Evolutionary conservation across 2,113 vertebrate species (phyloP), one percentile per base, ranked within the genome.

Genomic region (Tychaedon coryphoeus): DNA sequence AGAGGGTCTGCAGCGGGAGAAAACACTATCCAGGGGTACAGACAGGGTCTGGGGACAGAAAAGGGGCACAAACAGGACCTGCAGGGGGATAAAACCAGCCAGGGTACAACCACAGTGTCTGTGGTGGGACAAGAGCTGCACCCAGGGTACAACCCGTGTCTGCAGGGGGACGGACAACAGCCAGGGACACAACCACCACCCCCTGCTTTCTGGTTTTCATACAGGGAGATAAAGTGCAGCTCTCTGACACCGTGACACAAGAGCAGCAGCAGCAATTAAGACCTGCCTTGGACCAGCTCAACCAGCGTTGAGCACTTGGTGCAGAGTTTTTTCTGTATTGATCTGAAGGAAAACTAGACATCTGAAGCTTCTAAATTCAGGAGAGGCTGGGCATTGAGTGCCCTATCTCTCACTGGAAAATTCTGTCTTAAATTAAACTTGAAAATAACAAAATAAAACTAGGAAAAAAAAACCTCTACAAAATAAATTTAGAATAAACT

Each of bases 281-380:
- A 9, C 3, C 9, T 1, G 0, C 5, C 1, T 12, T 19, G 2
- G 16, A 76, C n/a, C n/a, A n/a, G n/a, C n/a, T n/a, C n/a, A n/a
- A n/a, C n/a, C 28, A 53, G 47, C 14, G 6, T 0, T 9, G 23
- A 38, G 42, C 9, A 1, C 6, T 26, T 12, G 28, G 47, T 29
- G 28, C 64, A 48, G 34, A 13, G 19, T 10, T 81, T 56, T 22
- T 14, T 34, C 53, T 47, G 29, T 6, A 31, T n/a, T n/a, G 62
- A 31, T n/a, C 26, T n/a, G 61, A 42, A 29, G 16, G 28, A 48
- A 11, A 71, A 9, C 14, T 7, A 20, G 10, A 47, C 31, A 47
- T 22, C 43, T n/a, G 28, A 67, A 62, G 29, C 4, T 11, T 8
- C 17, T 18, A 15, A 38, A 65, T 8, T 34, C 45, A 38, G 26